Base-by-base conservation (phyloP, 2,797 vertebrate species). In the Todus mexicanus region DNA sequence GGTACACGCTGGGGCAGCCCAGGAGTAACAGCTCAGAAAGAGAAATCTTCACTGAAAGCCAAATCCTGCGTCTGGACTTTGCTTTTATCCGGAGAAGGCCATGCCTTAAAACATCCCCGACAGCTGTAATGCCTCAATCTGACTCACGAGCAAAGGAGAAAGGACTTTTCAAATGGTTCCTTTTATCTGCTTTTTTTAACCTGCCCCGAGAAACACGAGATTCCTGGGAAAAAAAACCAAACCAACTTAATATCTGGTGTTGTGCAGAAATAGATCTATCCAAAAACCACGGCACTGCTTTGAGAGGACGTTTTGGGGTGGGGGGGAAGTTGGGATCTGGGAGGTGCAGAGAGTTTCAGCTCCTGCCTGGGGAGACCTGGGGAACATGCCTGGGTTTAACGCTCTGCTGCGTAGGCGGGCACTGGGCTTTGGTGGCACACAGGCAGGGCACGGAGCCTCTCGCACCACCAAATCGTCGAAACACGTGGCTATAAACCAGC, bases 141-240 rank as follows among this genome's bases (percentile, higher is more conserved):
- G 79, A 57, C 86, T 92, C 86, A 22, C 65, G 75, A 77, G 64
- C 0, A 89, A 84, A 91, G 68, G 47, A 80, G 74, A 85, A 91
- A 87, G 78, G 79, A 60, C 63, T 90, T 88, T 61, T 38, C 77
- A 89, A 68, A 89, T 8, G 45, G 42, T n/a, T 77, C 76, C 56
- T 95, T 95, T 92, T 47, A 87, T 84, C 87, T 91, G 69, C 78
- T 76, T 78, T 27, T n/a, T 85, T 84, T 79, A 93, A 89, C 74
- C 69, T 2, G 6, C 4, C 0, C 59, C 5, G 45, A 82, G 72
- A 51, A 84, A 51, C 56, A 51, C 0, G 5, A 56, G 56, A 43
- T 31, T 84, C 77, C 70, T 37, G 68, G 60, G 16, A 63, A 63
- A 89, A n/a, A n/a, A n/a, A n/a, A n/a, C n/a, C n/a, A n/a, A n/a